Percentiles rank a stretch among this genome's conserved stretches.
Evolutionary conservation across 2,113 vertebrate species (phyloP).

Genomic region (Megaleporinus macrocephalus): DNA sequence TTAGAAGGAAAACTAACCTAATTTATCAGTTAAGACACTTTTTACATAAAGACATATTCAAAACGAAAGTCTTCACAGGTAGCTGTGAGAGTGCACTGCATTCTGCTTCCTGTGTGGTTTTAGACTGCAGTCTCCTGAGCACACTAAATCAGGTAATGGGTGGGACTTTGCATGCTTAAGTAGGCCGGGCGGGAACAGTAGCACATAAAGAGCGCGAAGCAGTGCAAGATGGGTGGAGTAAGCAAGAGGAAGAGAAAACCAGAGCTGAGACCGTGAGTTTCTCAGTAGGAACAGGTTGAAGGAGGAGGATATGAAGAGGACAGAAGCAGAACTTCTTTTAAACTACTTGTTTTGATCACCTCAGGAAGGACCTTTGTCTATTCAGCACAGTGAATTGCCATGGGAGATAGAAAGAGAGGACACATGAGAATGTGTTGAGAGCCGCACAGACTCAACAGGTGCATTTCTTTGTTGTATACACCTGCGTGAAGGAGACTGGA

Average conservation of each 20-base stretch:
- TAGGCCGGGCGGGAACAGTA: neutral
- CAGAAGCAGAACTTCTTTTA: neutral
- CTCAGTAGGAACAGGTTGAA: slow-evolving; percentile 42
- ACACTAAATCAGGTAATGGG: slow-evolving; percentile 9
- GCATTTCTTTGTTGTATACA: neutral
- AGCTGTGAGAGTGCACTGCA: neutral
- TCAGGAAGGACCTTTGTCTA: neutral
- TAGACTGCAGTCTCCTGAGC: slow-evolving; percentile 1
- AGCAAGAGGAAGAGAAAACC: slow-evolving; percentile 12
- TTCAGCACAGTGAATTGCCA: slow-evolving; percentile 23
- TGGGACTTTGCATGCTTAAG: slow-evolving; percentile 2
- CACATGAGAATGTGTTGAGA: slow-evolving; percentile 63
- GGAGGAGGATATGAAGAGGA: slow-evolving; percentile 8
- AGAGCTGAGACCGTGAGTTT: neutral
- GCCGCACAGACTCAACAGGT: slow-evolving; percentile 15
- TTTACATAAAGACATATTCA: neutral
- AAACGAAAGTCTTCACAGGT: neutral
- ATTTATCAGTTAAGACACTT: too few relatives aligned
- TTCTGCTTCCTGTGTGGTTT: neutral
- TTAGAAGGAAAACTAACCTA: too few relatives aligned
- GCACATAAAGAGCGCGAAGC: neutral
- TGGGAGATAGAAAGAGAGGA: slow-evolving; percentile 56
- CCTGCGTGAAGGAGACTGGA: slow-evolving; percentile 13
- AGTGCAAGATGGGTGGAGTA: slow-evolving; percentile 21
- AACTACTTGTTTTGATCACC: neutral